These are phyloP conservation scores for Phyto melanocephala DNA, from an alignment of 2,888 invertebrate genomes.

Conservation along the genomic window DNA sequence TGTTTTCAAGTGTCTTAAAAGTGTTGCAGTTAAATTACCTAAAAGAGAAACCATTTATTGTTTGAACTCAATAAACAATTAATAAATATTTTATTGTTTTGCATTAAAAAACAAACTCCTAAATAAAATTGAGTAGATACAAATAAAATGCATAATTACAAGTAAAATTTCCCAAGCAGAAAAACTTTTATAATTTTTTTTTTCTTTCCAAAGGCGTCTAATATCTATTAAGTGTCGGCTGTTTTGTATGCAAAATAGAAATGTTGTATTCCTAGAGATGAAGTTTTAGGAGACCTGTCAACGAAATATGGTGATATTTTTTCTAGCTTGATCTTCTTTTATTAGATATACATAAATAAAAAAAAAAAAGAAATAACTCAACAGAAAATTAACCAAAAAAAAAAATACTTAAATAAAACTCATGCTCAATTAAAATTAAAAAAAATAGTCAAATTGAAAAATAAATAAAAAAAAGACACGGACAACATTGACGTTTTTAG, in stretches of 20 bases:
- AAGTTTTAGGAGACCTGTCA: constrained; percentile 3
- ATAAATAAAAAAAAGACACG: constrained; percentile 4
- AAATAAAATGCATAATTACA: constrained; percentile 30
- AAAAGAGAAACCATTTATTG: neutral
- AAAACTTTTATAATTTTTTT: constrained; percentile 51
- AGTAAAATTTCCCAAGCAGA: constrained; percentile 73
- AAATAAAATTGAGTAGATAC: constrained; percentile 17
- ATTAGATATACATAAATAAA: neutral
- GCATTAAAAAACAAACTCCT: neutral
- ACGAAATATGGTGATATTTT: constrained; percentile 66
- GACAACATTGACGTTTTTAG: constrained; percentile 38
- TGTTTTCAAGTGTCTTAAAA: constrained; percentile 34
- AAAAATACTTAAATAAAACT: neutral
- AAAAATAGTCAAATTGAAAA: neutral
- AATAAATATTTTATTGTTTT: neutral
- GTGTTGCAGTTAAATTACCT: constrained; percentile 30
- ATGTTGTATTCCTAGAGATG: neutral
- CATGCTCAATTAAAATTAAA: constrained; percentile 32
- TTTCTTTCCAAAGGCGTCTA: constrained; percentile 36
- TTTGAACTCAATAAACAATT: neutral
- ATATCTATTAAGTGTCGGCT: constrained; percentile 32
- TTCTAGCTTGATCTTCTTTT: neutral
- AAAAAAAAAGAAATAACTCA: neutral
- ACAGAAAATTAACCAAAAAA: constrained; percentile 16
- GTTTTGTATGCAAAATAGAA: constrained; percentile 53